phyloP scores from a whole-genome alignment of 2,797 vertebrate species.

The Bradypus variegatus region DNA sequence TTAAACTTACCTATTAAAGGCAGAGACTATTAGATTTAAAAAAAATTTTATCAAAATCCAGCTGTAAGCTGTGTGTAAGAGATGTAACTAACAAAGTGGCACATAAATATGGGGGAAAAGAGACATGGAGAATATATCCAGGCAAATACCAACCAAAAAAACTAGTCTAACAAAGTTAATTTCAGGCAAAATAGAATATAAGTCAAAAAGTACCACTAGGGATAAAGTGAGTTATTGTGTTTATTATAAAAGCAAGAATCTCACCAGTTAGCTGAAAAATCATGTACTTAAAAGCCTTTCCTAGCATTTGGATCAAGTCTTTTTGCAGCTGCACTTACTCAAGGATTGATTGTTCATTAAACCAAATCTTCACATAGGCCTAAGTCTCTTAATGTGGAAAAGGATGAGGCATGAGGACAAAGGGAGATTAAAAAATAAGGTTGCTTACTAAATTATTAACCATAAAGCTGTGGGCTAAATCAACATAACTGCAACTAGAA shows the following conservation, averaged over 20 bases:
- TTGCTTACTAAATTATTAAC: constrained; percentile 62
- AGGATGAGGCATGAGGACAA: constrained; percentile 40
- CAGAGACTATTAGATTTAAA: not conserved
- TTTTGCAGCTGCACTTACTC: not conserved
- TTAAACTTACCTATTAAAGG: constrained; percentile 28
- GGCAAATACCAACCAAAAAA: constrained; percentile 17
- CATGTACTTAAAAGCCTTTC: not conserved
- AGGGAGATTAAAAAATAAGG: constrained; percentile 51
- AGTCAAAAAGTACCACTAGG: not conserved
- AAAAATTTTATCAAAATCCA: not conserved
- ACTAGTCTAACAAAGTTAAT: not conserved
- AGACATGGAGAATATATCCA: constrained; percentile 1
- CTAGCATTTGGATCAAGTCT: not conserved
- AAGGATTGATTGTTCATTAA: constrained; percentile 48
- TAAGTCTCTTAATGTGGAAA: constrained; percentile 41
- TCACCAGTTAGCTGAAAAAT: not conserved
- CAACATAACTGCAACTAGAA: constrained; percentile 47
- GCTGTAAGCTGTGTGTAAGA: not conserved
- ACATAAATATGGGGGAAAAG: not conserved
- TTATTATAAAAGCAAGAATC: constrained; percentile 22
- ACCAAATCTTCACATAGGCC: constrained; percentile 18
- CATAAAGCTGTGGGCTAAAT: constrained; percentile 50
- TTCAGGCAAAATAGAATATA: not conserved
- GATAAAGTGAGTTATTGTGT: not conserved
- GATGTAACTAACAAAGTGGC: not conserved